Conservation (phyloP, 2,797 vertebrate species). For the Chelon labrosus region DNA sequence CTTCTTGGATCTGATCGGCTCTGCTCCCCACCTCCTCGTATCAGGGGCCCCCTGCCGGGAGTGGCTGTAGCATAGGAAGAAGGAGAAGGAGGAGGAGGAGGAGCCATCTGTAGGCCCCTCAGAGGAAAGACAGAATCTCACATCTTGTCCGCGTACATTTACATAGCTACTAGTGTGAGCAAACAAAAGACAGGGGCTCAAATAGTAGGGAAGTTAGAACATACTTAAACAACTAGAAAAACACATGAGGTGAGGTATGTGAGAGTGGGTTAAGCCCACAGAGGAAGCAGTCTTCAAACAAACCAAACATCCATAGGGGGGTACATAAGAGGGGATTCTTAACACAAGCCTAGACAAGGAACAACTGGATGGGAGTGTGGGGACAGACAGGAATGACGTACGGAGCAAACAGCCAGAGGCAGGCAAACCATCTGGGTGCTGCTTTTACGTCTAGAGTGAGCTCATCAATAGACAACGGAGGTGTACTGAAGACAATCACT, state of each 20-base stretch:
- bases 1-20: slow-evolving; percentile 40
- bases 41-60: slow-evolving; percentile 51
- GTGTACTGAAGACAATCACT: neutral
- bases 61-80: slow-evolving; percentile 8
- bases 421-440: slow-evolving; percentile 12
- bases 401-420: slow-evolving; percentile 46
- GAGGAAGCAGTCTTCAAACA: slow-evolving; percentile 36
- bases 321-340: slow-evolving; percentile 27
- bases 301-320: slow-evolving; percentile 23
- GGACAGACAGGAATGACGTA: neutral
- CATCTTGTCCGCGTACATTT: slow-evolving; percentile 11
- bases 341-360: slow-evolving; percentile 54
- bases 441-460: slow-evolving; percentile 11
- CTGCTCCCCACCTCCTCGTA: slow-evolving; percentile 23
- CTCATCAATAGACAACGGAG: slow-evolving; percentile 21
- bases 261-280: slow-evolving; percentile 1
- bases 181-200: slow-evolving; percentile 18
- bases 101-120: slow-evolving; percentile 36
- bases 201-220: slow-evolving; percentile 6
- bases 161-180: slow-evolving; percentile 1
- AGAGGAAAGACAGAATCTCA: slow-evolving; percentile 1
- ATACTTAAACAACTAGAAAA: neutral
- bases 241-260: slow-evolving; percentile 6
- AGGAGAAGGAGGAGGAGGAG: slow-evolving; percentile 13
- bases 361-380: neutral